Evolutionary conservation across 1,140 invertebrate genomes (phyloP).

Genomic region (Drosophila kurseongensis): DNA sequence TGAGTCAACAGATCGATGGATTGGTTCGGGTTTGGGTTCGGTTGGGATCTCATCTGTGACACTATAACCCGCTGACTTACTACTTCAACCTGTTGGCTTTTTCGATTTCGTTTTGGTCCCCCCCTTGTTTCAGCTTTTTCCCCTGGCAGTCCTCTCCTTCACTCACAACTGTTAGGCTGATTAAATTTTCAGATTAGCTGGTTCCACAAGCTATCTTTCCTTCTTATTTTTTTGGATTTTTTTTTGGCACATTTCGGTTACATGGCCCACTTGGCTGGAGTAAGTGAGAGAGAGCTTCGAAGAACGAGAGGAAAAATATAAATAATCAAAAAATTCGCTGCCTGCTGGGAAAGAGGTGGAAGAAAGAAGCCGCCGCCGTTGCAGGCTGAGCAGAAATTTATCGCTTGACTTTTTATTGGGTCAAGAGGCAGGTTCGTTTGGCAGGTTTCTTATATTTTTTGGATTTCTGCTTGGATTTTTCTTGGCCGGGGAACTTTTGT

Average conservation of each 20-base stretch:
- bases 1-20: conserved; percentile 31
- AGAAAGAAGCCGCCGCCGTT: conserved; percentile 41
- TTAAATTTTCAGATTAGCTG: conserved; percentile 71
- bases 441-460: conserved; percentile 30
- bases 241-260: conserved; percentile 64
- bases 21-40: conserved; percentile 10
- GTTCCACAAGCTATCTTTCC: conserved; percentile 36
- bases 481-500: conserved; percentile 2
- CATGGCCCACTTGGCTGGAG: conserved; percentile 65
- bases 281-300: conserved; percentile 5
- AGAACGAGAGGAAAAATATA: conserved; percentile 26
- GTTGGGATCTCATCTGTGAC: conserved; percentile 9
- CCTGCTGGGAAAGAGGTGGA: conserved; percentile 14
- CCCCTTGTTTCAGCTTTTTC: neutral
- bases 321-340: conserved; percentile 51
- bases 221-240: conserved; percentile 21
- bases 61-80: conserved; percentile 44
- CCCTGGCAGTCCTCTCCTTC: neutral
- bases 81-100: conserved; percentile 14
- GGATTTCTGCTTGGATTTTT: conserved; percentile 3
- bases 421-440: conserved; percentile 66
- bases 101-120: conserved; percentile 15
- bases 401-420: conserved; percentile 65
- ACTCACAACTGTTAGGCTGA: conserved; percentile 43
- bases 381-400: conserved; percentile 60